Base-by-base conservation (phyloP, 2,888 invertebrate genomes). In the Stenurella melanura region DNA sequence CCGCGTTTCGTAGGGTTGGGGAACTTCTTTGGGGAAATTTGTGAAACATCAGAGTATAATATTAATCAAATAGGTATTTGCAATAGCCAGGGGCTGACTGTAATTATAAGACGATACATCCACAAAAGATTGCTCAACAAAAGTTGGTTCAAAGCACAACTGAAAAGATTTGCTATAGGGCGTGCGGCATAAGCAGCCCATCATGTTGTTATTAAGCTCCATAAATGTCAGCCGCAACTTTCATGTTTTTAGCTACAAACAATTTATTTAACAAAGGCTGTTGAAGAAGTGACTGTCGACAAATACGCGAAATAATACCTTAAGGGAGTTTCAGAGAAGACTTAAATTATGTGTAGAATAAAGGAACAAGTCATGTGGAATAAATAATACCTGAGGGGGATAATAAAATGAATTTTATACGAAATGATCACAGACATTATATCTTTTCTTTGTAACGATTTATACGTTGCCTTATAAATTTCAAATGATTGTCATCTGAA, bases 251-350 rank as follows among this genome's bases (percentile, higher is more conserved):
- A 50, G 50, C 50, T 15, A 50, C 50, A n/a, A 50, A n/a, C 50
- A 50, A 50, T 50, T 50, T 50, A 50, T 50, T 50, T 15, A 50
- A 50, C 50, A 50, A 50, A 50, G 50, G 50, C 50, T 50, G 50
- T n/a, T 50, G 50, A 50, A 50, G n/a, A 50, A 50, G 50, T 50
- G 50, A 50, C 50, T 50, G 50, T 50, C n/a, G 50, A n/a, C n/a
- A 50, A 50, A n/a, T 50, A 50, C 15, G 15, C n/a, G 50, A 50
- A 50, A 50, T 50, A 50, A 50, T 50, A 50, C n/a, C 50, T 50
- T 50, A 6, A 50, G 50, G 50, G 50, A 50, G n/a, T 50, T 50
- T 50, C 12, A 50, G n/a, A n/a, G 50, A 50, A 50, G 50, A 15
- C n/a, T 50, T 50, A 50, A 50, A 50, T 50, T 50, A 50, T 50